Base-by-base conservation (phyloP, 1,140 invertebrate species). In the Leptinotarsa texana region DNA sequence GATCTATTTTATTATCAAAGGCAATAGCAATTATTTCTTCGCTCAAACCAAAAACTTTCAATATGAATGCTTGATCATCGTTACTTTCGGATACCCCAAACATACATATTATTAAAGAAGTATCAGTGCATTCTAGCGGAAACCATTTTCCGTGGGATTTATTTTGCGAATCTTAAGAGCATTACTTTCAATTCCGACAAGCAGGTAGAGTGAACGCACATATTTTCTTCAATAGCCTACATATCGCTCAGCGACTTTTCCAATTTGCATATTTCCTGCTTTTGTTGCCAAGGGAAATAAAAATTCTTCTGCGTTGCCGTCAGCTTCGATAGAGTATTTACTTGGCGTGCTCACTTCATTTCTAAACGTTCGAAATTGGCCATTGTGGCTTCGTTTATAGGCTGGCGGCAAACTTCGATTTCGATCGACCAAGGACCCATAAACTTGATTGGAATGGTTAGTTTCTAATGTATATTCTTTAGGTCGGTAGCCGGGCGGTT, bases 151-250 rank as follows among this genome's bases (percentile, higher is more conserved):
- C n/a, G 51, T 18, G 51, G 51, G 51, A 57, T 57, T 57, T 57
- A 18, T 13, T 57, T 57, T 17, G 51, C 15, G 13, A 57, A 18
- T 57, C 3, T 57, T n/a, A 17, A 57, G 4, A 57, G 51, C 51
- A 57, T 57, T 57, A 57, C n/a, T n/a, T 57, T 57, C 51, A 57
- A 57, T 57, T 57, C 51, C 51, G 51, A 18, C 51, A 57, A 17
- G 51, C 51, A 57, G 51, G 51, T 57, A 18, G 17, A 57, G 15
- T 57, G 15, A 57, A 57, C 13, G 51, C 51, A 57, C 51, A 57
- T 57, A 57, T 57, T 57, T 57, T 57, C 51, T 57, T 57, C 51
- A 57, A 57, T 57, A 57, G 51, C 51, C 51, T 57, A 57, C 51
- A 57, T 57, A 57, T 57, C 51, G 51, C 51, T 57, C 51, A 57